Evolutionary conservation across 1,140 invertebrate genomes (phyloP).

Genomic region (Coptotermes formosanus): DNA sequence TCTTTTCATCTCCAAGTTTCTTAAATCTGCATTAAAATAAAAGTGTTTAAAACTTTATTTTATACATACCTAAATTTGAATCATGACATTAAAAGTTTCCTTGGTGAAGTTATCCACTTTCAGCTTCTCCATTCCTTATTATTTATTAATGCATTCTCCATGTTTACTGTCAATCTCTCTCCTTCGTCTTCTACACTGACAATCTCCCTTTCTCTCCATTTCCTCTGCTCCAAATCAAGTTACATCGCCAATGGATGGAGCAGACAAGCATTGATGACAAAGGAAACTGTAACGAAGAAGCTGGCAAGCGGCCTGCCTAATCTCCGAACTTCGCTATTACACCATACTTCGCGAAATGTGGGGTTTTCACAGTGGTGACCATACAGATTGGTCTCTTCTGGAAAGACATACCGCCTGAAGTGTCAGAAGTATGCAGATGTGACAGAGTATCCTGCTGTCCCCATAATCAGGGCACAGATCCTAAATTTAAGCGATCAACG

Average conservation of each 20-base stretch:
- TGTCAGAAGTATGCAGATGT: no score
- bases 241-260: conserved; percentile 1
- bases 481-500: no score
- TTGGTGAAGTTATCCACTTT: not conserved
- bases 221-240: not conserved
- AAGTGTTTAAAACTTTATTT: not conserved
- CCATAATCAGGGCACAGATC: no score
- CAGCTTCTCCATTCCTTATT: not conserved
- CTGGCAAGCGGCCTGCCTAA: not conserved
- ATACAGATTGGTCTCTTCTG: no score
- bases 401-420: no score
- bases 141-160: conserved; percentile 12
- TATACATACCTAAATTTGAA: not conserved
- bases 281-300: not conserved
- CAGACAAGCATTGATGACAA: not conserved
- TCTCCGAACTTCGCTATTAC: no score
- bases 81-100: not conserved
- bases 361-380: no score
- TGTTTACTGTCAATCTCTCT: not conserved
- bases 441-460: no score
- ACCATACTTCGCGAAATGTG: no score
- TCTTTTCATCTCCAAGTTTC: not conserved
- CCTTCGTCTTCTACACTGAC: not conserved
- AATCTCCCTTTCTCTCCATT: not conserved
- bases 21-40: not conserved